Evolutionary conservation across 64 coral and sea anemone genomes (phyloP), one percentile per base, ranked within the genome.

Genomic region (Actinia equina): DNA sequence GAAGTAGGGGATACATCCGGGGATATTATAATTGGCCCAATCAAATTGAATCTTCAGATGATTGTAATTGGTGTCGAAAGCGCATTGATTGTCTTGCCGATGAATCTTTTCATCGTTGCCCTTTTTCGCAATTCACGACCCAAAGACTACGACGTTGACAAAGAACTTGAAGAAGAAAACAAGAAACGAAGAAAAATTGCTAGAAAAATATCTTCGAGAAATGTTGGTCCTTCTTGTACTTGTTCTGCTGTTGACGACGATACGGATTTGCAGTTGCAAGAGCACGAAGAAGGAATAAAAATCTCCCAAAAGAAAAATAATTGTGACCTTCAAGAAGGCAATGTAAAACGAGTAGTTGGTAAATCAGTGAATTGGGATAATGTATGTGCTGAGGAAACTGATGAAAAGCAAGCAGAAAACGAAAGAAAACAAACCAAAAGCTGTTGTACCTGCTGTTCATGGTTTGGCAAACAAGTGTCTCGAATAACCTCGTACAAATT

Each of bases 101-200:
- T 95, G n/a, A 95, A 95, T 52, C 14, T 95, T 10, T 30, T 95
- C 15, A 95, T 92, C 22, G 93, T 89, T 23, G 83, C 56, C 57
- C 30, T 91, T 10, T 95, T 95, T 61, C 84, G 93, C 74, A 92
- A 92, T 52, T 91, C 83, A 18, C 88, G 74, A 59, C 27, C 82
- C 8, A 94, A 94, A 77, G 86, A 45, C 57, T 43, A 6, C 10
- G 30, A 22, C 37, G 11, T 43, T 81, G 61, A 49, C 30, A 20
- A 86, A 23, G 81, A 89, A 55, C 52, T 82, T 9, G 15, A 14
- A 19, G 30, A 89, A 51, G 17, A 84, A 85, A 77, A 44, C 12
- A 23, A 71, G 44, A 63, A 44, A 74, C 46, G 7, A 60, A 44
- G 26, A 86, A 43, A 49, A 49, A 6, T 49, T 49, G 0, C 46